A percentile compares a stretch with the other conserved stretches of the same genome.
Evolutionary conservation across 1,140 invertebrate species (phyloP).

Genomic region (Drosophila pruinosa): DNA sequence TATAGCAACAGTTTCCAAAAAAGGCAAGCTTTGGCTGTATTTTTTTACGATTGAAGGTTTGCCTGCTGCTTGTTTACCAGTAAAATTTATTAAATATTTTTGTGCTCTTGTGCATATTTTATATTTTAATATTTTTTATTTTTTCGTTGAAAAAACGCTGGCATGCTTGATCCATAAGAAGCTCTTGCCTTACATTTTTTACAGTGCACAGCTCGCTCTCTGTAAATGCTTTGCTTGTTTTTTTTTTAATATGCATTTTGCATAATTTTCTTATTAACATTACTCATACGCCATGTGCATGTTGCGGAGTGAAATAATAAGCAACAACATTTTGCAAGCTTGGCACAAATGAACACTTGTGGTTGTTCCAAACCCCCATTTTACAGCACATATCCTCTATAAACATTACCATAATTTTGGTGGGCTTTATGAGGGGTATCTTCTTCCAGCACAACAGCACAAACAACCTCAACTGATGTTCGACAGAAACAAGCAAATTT

Average conservation of each 20-base stretch:
- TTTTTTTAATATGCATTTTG: constrained; percentile 71
- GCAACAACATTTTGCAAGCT: constrained; percentile 74
- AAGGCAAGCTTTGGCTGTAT: constrained; percentile 1
- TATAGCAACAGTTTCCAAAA: not conserved
- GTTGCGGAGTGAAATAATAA: constrained; percentile 61
- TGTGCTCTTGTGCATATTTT: constrained; percentile 40
- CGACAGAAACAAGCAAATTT: not conserved
- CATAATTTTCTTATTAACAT: constrained; percentile 79
- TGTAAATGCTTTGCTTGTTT: not conserved
- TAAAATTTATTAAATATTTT: constrained; percentile 79
- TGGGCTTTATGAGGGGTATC: not conserved
- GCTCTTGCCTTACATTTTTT: constrained; percentile 78
- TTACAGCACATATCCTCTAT: not conserved
- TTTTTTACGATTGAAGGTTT: constrained; percentile 50
- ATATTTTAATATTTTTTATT: constrained; percentile 24
- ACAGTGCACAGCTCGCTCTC: constrained; percentile 25
- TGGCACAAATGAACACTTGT: constrained; percentile 74
- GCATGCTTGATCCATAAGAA: constrained; percentile 78
- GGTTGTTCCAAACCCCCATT: constrained; percentile 1
- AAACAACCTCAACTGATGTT: not conserved
- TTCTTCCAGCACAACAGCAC: not conserved
- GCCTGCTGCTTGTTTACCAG: constrained; percentile 62
- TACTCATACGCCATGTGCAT: constrained; percentile 76
- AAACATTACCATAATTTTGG: not conserved
- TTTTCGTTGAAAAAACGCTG: constrained; percentile 62